Evolutionary conservation across 2,113 vertebrate genomes (phyloP), one percentile per base, ranked within the genome.

Genomic region (Eurystomus gularis): DNA sequence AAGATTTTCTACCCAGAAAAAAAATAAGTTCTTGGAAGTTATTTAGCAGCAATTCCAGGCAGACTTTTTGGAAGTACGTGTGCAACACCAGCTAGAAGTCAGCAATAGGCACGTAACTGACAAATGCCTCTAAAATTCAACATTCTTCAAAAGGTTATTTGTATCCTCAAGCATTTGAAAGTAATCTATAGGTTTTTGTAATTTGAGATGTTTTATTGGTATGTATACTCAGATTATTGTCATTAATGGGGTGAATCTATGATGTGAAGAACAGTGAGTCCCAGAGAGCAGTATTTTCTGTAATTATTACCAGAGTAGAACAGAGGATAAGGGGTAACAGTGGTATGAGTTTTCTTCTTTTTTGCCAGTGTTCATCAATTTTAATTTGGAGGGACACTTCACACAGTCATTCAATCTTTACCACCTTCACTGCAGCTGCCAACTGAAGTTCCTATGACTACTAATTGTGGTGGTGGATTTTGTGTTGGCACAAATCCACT

Each of bases 401-500:
- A 75, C 35, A 57, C 28, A 65, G 35, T 23, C 57, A 57, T 82
- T 95, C 85, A 79, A 93, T 91, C 70, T 76, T 69, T 49, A 73
- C 58, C 93, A 81, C 65, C 70, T 87, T 87, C 57, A 17, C 49
- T 87, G 57, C 66, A 49, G 49, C 44, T 96, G 84, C 78, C 90
- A 96, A 91, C 57, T 94, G 86, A 95, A 94, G 87, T 57, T 92
- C 65, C 81, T 72, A 25, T 88, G 89, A 49, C 62, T 80, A 71
- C 75, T 94, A 86, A 94, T 77, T 80, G 82, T 66, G 64, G 82
- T 88, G 85, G 70, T 83, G 76, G 79, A 94, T 96, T 88, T 71
- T 81, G 62, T 92, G 79, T 55, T 96, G 96, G 87, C 94, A 95
- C 77, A 79, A 91, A 52, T 84, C 91, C 93, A 68, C 71, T 62